Evolutionary conservation across 2,113 vertebrate genomes (phyloP), one percentile per base, ranked within the genome.

Genomic region (Copsychus sechellarum): DNA sequence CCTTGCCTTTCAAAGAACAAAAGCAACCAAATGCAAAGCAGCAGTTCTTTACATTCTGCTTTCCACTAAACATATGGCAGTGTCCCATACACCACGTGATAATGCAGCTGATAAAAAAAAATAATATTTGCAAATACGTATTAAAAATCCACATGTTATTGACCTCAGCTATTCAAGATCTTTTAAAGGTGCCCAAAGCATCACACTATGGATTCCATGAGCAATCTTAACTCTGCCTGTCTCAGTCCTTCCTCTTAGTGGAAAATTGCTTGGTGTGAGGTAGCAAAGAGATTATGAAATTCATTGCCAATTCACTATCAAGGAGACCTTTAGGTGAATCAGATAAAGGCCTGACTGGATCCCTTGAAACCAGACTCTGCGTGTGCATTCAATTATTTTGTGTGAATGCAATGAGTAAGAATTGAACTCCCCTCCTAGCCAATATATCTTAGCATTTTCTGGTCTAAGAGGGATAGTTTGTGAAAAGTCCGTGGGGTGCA

Each of bases 321-420:
- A 72, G 81, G 58, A 65, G 66, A 89, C 50, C 66, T 89, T 76
- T 18, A 79, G 79, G 71, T 83, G 70, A 87, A 92, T 94, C 84
- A 92, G 94, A 85, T 89, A 94, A 94, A 33, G 26, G 11, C 24
- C 43, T 67, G 42, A 53, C 33, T 80, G 31, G n/a, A 82, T 22
- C 50, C 70, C 87, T 89, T 24, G 80, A 94, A 90, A 91, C 19
- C 87, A 93, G 81, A 79, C 6, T 33, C n/a, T 88, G 47, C 72
- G 54, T 23, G 47, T 11, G 7, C 54, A 58, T 70, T 80, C 54
- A 65, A 77, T 92, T 90, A 82, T 70, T 95, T 72, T 56, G 8
- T 54, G 54, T 82, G 67, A 91, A 82, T 65, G 48, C 65, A 79
- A 23, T 6, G 66, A 45, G 62, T 54, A 91, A 76, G 64, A 89